Conservation (phyloP, 2,888 invertebrate species). For the Heliconius aoede region DNA sequence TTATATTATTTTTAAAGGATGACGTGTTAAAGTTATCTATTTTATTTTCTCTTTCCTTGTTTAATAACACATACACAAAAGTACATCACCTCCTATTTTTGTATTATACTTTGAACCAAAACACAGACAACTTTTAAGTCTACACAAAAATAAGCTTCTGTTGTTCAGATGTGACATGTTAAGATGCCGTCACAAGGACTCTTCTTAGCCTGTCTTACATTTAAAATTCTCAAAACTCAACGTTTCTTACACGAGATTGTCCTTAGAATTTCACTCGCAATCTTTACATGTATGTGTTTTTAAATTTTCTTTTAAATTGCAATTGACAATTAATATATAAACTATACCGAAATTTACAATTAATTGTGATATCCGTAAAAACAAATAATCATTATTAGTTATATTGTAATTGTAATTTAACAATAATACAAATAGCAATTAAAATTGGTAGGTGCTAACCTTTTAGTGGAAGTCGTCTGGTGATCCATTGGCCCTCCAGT, state of each 20-base stretch:
- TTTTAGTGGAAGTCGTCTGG: conserved; percentile 55
- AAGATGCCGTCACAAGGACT: conserved; percentile 14
- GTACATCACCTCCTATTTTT: too few relatives aligned
- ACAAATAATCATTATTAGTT: not conserved
- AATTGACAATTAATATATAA: not conserved
- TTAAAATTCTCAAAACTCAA: conserved; percentile 7
- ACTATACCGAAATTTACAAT: not conserved
- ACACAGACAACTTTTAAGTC: not conserved
- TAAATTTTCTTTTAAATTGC: not conserved
- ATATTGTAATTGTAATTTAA: too few relatives aligned
- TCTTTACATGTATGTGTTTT: not conserved
- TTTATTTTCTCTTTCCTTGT: too few relatives aligned
- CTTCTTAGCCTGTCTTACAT: conserved; percentile 10
- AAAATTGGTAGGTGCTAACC: conserved; percentile 53
- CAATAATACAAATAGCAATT: too few relatives aligned
- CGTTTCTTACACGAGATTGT: not conserved
- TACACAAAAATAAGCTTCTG: conserved; percentile 20
- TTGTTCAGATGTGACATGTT: not conserved
- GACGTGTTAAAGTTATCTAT: too few relatives aligned
- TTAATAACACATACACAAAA: too few relatives aligned
- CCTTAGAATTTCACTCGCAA: conserved; percentile 3
- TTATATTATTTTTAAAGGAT: too few relatives aligned
- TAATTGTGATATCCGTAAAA: not conserved
- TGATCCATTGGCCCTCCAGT: conserved; percentile 60
- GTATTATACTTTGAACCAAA: not conserved